Percentiles rank a stretch among this genome's conserved stretches.
These are phyloP conservation scores for crab-eating macaque (Macaca fascicularis) DNA, from an alignment of 2,113 vertebrate species.

Conservation along the genomic window DNA sequence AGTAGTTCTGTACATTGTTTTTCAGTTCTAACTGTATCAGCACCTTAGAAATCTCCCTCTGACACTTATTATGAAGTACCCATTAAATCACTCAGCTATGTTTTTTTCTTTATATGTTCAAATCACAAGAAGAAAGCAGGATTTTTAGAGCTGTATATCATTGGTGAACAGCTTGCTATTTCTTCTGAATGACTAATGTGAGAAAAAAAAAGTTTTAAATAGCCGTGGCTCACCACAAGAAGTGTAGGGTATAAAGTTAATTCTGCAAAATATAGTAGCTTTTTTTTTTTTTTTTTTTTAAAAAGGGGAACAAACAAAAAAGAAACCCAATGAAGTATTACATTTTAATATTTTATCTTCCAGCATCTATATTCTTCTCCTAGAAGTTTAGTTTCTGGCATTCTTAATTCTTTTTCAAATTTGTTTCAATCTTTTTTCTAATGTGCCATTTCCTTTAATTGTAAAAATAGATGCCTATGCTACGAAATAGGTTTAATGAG, in stretches of 20 bases:
- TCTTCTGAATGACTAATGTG: slow-evolving; percentile 50
- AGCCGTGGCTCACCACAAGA: slow-evolving; percentile 51
- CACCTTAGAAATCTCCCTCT: background rate
- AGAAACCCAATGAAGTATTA: background rate
- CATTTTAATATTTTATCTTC: background rate
- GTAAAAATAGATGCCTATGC: background rate
- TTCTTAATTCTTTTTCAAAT: background rate
- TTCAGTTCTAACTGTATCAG: background rate
- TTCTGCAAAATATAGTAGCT: background rate
- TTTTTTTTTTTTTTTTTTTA: background rate
- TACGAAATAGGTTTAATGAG: background rate
- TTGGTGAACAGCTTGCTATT: slow-evolving; percentile 23
- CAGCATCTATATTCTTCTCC: background rate
- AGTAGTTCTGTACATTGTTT: background rate
- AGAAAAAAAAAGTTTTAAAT: slow-evolving; percentile 48
- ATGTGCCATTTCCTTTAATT: background rate
- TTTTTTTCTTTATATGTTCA: background rate
- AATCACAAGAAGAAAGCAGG: background rate
- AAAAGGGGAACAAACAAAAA: background rate
- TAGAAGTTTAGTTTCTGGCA: background rate
- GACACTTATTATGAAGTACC: background rate
- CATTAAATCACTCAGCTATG: background rate
- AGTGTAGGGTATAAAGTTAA: slow-evolving; percentile 14
- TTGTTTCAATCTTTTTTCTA: background rate
- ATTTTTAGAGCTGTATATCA: background rate